Evolutionary conservation across 2,113 vertebrate species (phyloP).

Genomic region (Gnathonemus longibarbis): DNA sequence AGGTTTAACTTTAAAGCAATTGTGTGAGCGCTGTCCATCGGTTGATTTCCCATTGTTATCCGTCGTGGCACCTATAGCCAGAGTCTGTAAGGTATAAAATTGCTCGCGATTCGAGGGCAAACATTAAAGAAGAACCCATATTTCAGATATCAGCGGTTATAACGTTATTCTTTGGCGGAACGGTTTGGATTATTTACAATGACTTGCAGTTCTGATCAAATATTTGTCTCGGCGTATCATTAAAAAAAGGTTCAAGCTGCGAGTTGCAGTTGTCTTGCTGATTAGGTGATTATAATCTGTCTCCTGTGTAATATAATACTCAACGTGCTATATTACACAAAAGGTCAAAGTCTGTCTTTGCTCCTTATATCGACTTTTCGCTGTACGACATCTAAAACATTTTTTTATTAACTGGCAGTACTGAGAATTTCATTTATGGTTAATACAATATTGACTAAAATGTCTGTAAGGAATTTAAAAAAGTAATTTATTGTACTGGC

Average conservation of each 20-base stretch:
- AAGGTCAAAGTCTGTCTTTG: neutral
- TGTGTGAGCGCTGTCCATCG: neutral
- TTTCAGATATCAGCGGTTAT: neutral
- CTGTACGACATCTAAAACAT: neutral
- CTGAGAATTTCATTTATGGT: neutral
- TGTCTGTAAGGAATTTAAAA: neutral
- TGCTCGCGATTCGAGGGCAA: neutral
- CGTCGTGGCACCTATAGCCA: neutral
- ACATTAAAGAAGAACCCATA: neutral
- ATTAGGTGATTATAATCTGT: neutral
- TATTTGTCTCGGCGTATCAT: neutral
- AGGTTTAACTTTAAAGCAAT: neutral
- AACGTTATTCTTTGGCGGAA: neutral
- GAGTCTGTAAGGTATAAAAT: neutral
- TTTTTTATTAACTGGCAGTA: neutral
- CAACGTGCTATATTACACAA: constrained; percentile 1
- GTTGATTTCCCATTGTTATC: neutral
- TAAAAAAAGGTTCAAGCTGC: neutral
- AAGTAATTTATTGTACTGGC: neutral
- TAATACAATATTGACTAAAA: neutral
- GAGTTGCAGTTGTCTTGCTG: neutral
- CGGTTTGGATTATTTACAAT: neutral
- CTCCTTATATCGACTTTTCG: neutral
- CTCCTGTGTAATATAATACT: constrained; percentile 12
- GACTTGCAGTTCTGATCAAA: neutral